Evolutionary conservation across 2,797 vertebrate genomes (phyloP), one percentile per base, ranked within the genome.

Genomic region (Lithobates sylvaticus): DNA sequence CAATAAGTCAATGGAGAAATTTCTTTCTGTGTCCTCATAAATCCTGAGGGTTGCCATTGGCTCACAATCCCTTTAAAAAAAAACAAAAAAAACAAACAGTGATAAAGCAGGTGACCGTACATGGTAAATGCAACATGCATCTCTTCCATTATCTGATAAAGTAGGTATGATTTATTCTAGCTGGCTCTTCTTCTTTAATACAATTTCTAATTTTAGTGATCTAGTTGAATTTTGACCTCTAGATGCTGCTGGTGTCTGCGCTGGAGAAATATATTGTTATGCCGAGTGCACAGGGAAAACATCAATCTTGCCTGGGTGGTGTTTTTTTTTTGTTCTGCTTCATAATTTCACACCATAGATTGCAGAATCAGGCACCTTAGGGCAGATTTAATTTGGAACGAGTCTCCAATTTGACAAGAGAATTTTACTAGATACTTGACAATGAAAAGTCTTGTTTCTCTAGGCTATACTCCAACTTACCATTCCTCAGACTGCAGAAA

Each of bases 351-450:
- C 86, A 83, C 78, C 26, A 42, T 88, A 83, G 88, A 79, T 72
- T 83, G 76, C 87, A 0, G 0, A 90, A 85, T 90, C 85, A 86
- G 87, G 81, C 78, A 90, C 89, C 90, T 67, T 79, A 89, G 78
- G 89, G 88, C 89, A 88, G 91, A 90, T 93, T 92, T 92, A 91
- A 92, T 92, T 91, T 92, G 90, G 90, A 93, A 85, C 83, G 88
- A 91, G 90, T 81, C 87, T 91, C 89, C 84, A 73, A 90, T 87
- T 89, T 86, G 89, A 90, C 87, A 90, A 83, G 86, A 85, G 83
- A 87, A 89, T 91, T 90, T 90, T 87, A 87, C 0, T 9, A 76
- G 42, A 81, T 88, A 75, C 86, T 91, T 84, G 77, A 88, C 76
- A 88, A 88, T 83, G 58, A 84, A 88, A 89, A 81, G 32, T 90